Percentiles rank a stretch among this genome's conserved stretches.
Evolutionary conservation across 2,888 invertebrate species (phyloP).

Genomic region (Muscina levida): DNA sequence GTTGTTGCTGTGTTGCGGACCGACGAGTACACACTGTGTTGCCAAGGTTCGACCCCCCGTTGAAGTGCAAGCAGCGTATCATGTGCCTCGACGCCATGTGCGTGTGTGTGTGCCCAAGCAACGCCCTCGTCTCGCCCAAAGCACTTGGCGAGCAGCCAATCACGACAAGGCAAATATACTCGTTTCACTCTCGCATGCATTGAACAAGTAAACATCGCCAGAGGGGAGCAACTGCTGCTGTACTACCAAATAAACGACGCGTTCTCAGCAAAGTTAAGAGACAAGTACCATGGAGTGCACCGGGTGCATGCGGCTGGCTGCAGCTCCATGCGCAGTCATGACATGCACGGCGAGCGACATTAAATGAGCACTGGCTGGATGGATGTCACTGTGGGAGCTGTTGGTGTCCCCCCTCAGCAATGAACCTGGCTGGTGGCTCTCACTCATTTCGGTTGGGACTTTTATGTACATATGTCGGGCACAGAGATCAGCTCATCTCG

Average conservation of each 20-base stretch:
- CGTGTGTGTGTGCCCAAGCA: not conserved
- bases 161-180: not conserved
- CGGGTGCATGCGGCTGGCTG: slow-evolving; percentile 14
- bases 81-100: not conserved
- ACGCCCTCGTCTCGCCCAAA: slow-evolving; percentile 16
- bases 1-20: not conserved
- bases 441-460: slow-evolving; percentile 37
- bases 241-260: not conserved
- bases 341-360: not conserved
- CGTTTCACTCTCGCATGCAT: slow-evolving; percentile 28
- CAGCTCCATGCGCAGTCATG: not conserved
- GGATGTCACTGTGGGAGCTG: not conserved
- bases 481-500: slow-evolving; percentile 50
- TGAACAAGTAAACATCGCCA: not conserved
- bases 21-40: not conserved
- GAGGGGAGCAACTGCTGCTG: slow-evolving; percentile 33
- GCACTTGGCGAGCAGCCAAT: slow-evolving; percentile 7
- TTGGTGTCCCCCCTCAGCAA: too few species aligned
- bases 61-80: slow-evolving; percentile 22
- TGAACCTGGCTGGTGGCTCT: too few species aligned
- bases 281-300: slow-evolving; percentile 3
- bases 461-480: slow-evolving; percentile 39
- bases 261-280: slow-evolving; percentile 1
- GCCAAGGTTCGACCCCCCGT: slow-evolving; percentile 11
- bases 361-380: not conserved